These are phyloP conservation scores for Muscina levida DNA, from an alignment of 2,888 invertebrate genomes.

Conservation along the genomic window DNA sequence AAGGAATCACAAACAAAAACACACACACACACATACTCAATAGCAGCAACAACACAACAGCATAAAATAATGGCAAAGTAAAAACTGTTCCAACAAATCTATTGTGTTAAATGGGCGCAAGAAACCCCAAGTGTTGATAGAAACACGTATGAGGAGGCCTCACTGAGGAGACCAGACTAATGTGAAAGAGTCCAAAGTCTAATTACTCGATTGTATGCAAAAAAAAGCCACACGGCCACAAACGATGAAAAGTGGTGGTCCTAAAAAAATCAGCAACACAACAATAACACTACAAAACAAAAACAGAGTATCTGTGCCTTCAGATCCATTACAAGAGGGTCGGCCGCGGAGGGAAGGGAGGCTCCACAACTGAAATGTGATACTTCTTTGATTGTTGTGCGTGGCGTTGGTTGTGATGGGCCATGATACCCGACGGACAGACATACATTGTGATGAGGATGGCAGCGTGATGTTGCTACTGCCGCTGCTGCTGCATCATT, in stretches of 20 bases:
- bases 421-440: background rate
- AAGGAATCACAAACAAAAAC: slow-evolving; percentile 25
- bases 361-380: slow-evolving; percentile 43
- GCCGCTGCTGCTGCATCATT: background rate
- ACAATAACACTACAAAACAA: too few relatives aligned
- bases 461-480: background rate
- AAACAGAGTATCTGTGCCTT: background rate
- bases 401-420: background rate
- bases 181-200: slow-evolving; percentile 52
- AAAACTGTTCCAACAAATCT: too few relatives aligned
- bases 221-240: background rate
- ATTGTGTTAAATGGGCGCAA: slow-evolving; percentile 45
- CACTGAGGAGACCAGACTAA: background rate
- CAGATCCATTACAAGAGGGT: slow-evolving; percentile 26
- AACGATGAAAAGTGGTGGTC: background rate
- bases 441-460: too few relatives aligned
- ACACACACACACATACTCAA: too few relatives aligned
- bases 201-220: slow-evolving; percentile 30
- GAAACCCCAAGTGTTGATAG: slow-evolving; percentile 24
- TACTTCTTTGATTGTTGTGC: slow-evolving; percentile 38
- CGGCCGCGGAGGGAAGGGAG: background rate
- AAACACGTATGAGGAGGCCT: slow-evolving; percentile 4
- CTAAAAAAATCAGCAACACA: background rate
- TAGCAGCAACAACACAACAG: too few relatives aligned
- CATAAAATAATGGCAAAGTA: too few relatives aligned